Evolutionary conservation across 2,797 vertebrate species (phyloP).

Genomic region (Luscinia luscinia): DNA sequence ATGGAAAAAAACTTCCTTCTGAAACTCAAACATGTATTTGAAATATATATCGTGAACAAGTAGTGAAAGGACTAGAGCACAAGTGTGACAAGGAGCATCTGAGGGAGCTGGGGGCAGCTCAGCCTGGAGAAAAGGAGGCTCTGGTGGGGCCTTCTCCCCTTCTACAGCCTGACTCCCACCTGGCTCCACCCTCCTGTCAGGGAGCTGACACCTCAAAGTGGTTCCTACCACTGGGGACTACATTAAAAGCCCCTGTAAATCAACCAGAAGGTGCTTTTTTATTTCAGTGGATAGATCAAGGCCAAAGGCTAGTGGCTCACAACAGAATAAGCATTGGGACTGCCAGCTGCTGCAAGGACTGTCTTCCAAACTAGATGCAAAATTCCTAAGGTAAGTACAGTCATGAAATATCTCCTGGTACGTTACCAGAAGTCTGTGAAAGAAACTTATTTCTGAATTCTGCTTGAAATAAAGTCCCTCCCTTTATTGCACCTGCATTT

Average conservation of each 20-base stretch:
- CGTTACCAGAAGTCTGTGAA: neutral
- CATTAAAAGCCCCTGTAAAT: neutral
- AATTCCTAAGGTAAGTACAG: neutral
- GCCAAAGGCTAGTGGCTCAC: neutral
- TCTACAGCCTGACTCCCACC: neutral
- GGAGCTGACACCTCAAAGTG: neutral
- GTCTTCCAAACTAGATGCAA: neutral
- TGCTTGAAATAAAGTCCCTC: neutral
- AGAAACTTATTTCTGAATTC: neutral
- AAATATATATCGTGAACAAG: neutral
- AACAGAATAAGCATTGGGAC: neutral
- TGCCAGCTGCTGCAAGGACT: neutral
- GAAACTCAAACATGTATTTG: neutral
- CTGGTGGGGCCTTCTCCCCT: rapidly evolving
- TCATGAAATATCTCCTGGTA: neutral
- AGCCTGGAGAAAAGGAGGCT: neutral
- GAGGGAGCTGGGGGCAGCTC: neutral
- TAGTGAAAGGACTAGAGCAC: neutral
- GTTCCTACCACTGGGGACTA: neutral
- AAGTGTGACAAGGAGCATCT: neutral
- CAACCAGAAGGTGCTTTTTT: neutral
- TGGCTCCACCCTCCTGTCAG: too few relatives aligned
- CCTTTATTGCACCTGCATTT: neutral
- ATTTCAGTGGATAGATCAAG: neutral
- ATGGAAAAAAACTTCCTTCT: neutral